Percentiles rank a stretch among this genome's conserved stretches.
These are phyloP conservation scores for Phyllopteryx taeniolatus DNA, from an alignment of 2,113 vertebrate species.

Conservation along the genomic window DNA sequence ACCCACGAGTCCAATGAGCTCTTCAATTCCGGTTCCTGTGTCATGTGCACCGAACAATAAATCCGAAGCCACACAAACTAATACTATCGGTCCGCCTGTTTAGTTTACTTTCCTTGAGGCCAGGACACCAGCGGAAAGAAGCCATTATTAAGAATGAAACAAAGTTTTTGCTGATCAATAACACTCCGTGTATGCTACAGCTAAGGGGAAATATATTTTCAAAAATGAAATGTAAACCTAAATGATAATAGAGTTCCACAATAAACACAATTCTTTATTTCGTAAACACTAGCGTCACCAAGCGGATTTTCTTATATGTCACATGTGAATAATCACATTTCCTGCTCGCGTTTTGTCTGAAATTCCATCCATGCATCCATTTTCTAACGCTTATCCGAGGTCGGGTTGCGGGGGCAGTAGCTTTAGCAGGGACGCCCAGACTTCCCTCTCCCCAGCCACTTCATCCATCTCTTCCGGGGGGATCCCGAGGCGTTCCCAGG, in stretches of 20 bases:
- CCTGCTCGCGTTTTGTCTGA: background rate
- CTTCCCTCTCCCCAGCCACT: no score
- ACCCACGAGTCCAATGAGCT: slow-evolving; percentile 5
- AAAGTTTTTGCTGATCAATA: background rate
- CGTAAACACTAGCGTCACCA: background rate
- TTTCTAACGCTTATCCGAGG: no score
- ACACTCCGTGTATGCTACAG: background rate
- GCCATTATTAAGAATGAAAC: background rate
- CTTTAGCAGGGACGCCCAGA: no score
- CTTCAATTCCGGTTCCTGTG: slow-evolving; percentile 31
- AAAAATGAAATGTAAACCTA: background rate
- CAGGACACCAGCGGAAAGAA: background rate
- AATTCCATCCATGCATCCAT: background rate
- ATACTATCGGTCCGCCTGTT: background rate
- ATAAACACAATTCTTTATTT: background rate
- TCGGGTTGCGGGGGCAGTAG: no score
- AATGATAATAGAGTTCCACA: background rate
- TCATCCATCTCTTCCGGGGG: no score
- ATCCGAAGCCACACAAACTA: slow-evolving; percentile 11
- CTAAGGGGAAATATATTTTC: background rate
- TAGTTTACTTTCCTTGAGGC: no score
- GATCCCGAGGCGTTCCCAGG: no score
- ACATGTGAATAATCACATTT: background rate
- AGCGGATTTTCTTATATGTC: background rate
- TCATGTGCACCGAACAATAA: slow-evolving; percentile 14